phyloP scores from a whole-genome alignment of 2,888 invertebrate genomes.

The Drosophila phalerata region DNA sequence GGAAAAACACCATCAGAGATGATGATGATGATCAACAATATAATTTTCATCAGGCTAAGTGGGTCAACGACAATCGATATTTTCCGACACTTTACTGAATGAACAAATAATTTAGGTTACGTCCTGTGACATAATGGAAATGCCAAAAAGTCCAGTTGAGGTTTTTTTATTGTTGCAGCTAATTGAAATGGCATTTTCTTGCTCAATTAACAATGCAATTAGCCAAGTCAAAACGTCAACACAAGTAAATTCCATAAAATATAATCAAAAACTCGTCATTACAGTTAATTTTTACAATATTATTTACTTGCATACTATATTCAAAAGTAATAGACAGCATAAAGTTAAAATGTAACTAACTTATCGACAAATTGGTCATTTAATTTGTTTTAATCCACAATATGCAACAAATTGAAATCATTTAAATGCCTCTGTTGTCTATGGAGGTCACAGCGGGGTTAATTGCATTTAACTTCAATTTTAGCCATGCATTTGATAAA shows the following conservation, averaged over 20 bases:
- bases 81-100: constrained; percentile 17
- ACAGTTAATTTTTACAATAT: not conserved
- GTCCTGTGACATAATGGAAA: constrained; percentile 3
- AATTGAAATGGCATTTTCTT: constrained; percentile 51
- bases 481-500: constrained; percentile 14
- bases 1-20: constrained; percentile 3
- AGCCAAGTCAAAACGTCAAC: constrained; percentile 2
- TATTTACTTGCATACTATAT: constrained; percentile 2
- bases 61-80: constrained; percentile 42
- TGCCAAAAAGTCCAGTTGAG: constrained; percentile 3
- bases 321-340: not conserved
- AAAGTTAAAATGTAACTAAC: constrained; percentile 4
- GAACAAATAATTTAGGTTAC: not conserved
- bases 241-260: constrained; percentile 7
- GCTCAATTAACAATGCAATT: constrained; percentile 36
- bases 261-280: not conserved
- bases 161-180: constrained; percentile 19
- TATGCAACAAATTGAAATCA: not conserved
- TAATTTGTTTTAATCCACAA: not conserved
- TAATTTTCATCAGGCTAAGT: constrained; percentile 46
- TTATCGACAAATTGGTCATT: not conserved
- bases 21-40: constrained; percentile 18
- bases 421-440: not conserved
- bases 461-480: constrained; percentile 20
- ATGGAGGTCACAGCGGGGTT: not conserved